Evolutionary conservation across 2,888 invertebrate genomes (phyloP), one percentile per base, ranked within the genome.

Genomic region (Augiades crinisus): DNA sequence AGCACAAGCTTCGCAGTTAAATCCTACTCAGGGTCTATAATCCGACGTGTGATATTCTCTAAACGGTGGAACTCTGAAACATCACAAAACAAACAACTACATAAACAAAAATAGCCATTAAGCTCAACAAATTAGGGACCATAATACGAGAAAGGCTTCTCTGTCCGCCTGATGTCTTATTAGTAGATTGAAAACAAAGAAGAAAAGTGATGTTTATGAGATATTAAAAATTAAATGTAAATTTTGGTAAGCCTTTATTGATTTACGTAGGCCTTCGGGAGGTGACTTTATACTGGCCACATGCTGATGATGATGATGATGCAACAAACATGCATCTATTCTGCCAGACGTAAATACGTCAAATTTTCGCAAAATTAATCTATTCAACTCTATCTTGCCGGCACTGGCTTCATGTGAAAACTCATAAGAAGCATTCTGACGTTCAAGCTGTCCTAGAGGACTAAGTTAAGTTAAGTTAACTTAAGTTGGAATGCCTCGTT

Each of bases 11-110:
- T 62, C 47, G 60, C 47, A 34, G 30, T 45, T 60, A 59, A 64
- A 58, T 56, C 57, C 58, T 54, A 58, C 58, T 63, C 56, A 60
- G 51, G 56, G 49, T 49, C 58, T 43, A 55, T 75, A 75, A 75
- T 75, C 75, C 58, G 75, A 72, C 75, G 46, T 65, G 62, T 63
- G 67, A 73, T 57, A 67, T 68, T 67, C 65, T 70, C 34, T 67
- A 66, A 63, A 59, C 5, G 53, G 37, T 61, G 62, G 62, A 58
- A 58, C 45, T 54, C 31, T 31, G 19, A 31, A 47, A 55, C 45
- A 46, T 38, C 46, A 30, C 43, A 53, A 46, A 40, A 19, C 21
- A 44, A 46, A 45, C 4, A n/a, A 2, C n/a, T 27, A 30, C 43
- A 5, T 17, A 41, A n/a, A 44, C 43, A 10, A 52, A 52, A 44